Conservation (phyloP, 2,113 vertebrate genomes). For the Cinclus cinclus region DNA sequence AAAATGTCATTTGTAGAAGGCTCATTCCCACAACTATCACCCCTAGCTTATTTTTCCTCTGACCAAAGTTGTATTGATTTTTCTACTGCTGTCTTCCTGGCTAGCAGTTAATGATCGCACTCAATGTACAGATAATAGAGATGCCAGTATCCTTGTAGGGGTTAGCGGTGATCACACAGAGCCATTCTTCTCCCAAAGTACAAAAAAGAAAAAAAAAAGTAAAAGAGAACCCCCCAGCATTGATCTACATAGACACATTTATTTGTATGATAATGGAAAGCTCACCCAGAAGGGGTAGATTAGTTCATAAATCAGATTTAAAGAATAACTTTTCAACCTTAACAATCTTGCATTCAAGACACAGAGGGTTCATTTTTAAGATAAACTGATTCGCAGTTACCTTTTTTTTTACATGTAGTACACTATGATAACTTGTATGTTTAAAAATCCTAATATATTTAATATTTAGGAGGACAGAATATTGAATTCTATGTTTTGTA, state of each 20-base stretch:
- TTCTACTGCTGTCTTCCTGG: neutral
- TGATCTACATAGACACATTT: neutral
- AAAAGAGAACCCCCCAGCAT: neutral
- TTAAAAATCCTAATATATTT: neutral
- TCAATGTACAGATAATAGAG: slow-evolving; percentile 18
- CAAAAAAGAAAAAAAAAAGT: neutral
- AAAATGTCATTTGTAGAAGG: neutral
- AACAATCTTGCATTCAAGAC: neutral
- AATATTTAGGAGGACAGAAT: neutral
- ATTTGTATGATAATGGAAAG: neutral
- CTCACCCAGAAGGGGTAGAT: neutral
- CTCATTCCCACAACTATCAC: neutral
- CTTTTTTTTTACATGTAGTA: neutral
- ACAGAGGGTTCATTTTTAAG: neutral
- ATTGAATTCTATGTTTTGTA: neutral
- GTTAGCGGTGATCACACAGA: neutral
- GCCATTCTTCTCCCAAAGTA: neutral
- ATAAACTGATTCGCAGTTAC: neutral
- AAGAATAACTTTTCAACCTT: neutral
- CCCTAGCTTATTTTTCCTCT: neutral
- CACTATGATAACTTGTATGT: neutral
- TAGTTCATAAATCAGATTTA: slow-evolving; percentile 8
- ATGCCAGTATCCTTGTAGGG: neutral
- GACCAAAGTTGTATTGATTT: slow-evolving; percentile 30
- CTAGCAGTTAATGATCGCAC: slow-evolving; percentile 26